Percentiles rank a stretch among this genome's conserved stretches.
phyloP scores from a whole-genome alignment of 1,140 invertebrate genomes.

The Caenorhabditis inopinata region DNA sequence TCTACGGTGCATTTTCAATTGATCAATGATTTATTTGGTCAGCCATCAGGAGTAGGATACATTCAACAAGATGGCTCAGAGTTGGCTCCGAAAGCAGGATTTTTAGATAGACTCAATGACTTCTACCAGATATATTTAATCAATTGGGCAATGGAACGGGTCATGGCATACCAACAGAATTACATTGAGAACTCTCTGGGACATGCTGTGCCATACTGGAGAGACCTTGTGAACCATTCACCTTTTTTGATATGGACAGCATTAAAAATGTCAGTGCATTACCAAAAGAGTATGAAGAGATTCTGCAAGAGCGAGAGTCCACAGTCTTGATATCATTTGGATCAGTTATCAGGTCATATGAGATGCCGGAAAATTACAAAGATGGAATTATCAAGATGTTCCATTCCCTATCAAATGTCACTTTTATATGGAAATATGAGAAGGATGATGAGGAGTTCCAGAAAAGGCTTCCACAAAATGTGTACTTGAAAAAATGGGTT shows the following conservation, averaged over 20 bases:
- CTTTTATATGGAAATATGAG: constrained; percentile 15
- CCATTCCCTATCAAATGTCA: neutral
- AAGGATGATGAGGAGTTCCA: neutral
- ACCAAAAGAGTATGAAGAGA: constrained; percentile 30
- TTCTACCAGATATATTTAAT: neutral
- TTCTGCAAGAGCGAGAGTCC: constrained; percentile 10
- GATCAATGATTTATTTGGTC: neutral
- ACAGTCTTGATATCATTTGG: constrained; percentile 49
- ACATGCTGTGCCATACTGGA: neutral
- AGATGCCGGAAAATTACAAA: constrained; percentile 16
- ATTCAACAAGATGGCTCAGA: neutral
- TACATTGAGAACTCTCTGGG: neutral
- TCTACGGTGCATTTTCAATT: neutral
- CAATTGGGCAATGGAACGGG: neutral
- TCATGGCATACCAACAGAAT: neutral
- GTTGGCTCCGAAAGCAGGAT: neutral
- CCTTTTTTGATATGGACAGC: constrained; percentile 38
- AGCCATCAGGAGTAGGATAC: neutral
- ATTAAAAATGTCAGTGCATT: constrained; percentile 28
- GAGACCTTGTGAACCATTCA: neutral
- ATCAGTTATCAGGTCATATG: constrained; percentile 32
- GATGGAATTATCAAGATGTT: neutral
- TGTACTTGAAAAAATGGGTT: constrained; percentile 34
- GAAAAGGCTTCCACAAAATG: constrained; percentile 25
- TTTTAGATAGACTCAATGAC: neutral